Evolutionary conservation across 2,113 vertebrate species (phyloP).

Genomic region (Seriola rivoliana): DNA sequence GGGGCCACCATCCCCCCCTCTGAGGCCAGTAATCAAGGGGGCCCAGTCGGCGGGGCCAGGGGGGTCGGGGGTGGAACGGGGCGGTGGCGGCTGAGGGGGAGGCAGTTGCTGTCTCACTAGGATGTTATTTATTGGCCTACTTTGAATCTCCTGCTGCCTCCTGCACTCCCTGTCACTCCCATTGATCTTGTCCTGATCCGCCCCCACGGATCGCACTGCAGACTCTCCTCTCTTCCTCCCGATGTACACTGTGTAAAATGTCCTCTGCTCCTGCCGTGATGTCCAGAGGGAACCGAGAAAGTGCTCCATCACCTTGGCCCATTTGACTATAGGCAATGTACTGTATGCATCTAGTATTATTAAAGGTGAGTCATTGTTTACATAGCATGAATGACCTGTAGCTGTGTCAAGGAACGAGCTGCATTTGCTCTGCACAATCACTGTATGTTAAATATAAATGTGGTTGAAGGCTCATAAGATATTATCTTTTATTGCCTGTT

Average conservation of each 20-base stretch:
- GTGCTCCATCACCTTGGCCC: slow-evolving; percentile 35
- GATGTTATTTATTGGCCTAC: slow-evolving; percentile 87
- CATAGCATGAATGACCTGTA: slow-evolving; percentile 16
- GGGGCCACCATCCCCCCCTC: slow-evolving; percentile 27
- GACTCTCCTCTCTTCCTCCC: slow-evolving; percentile 13
- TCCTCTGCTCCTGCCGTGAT: slow-evolving; percentile 16
- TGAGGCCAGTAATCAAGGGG: slow-evolving; percentile 78
- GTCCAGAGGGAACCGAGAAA: slow-evolving; percentile 39
- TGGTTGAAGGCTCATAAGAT: not conserved
- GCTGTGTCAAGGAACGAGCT: slow-evolving; percentile 21
- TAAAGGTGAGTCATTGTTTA: slow-evolving; percentile 32
- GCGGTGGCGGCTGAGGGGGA: slow-evolving; percentile 52
- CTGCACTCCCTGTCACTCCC: slow-evolving; percentile 81
- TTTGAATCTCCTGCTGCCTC: slow-evolving; percentile 83
- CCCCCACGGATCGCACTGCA: slow-evolving; percentile 56
- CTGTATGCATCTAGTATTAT: slow-evolving; percentile 5
- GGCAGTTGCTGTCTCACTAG: slow-evolving; percentile 76
- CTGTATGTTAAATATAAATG: not conserved
- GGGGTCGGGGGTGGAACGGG: slow-evolving; percentile 51
- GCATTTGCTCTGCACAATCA: slow-evolving; percentile 7
- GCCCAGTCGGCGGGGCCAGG: slow-evolving; percentile 52
- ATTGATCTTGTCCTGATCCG: slow-evolving; percentile 82
- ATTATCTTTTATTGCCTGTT: not conserved
- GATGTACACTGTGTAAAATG: slow-evolving; percentile 45
- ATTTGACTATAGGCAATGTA: slow-evolving; percentile 5